Evolutionary conservation across 2,888 invertebrate genomes (phyloP).

Genomic region (Creontiades dilutus): DNA sequence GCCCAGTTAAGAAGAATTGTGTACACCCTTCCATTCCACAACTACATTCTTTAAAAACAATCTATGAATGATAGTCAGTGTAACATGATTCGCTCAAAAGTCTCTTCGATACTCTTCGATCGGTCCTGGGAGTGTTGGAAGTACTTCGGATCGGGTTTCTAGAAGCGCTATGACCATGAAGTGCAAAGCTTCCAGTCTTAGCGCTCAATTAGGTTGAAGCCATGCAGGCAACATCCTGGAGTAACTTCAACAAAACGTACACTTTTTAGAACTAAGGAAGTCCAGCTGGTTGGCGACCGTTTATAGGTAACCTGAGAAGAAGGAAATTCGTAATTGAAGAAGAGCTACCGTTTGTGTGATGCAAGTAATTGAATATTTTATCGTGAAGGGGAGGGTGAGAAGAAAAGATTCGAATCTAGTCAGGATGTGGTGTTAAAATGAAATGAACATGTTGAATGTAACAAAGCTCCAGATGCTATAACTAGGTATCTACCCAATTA

Average conservation of each 20-base stretch:
- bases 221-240: constrained; percentile 24
- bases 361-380: not conserved
- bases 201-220: constrained; percentile 45
- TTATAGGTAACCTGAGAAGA: not conserved
- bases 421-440: no score
- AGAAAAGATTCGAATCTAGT: not conserved
- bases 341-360: not conserved
- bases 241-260: not conserved
- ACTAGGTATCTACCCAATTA: no score
- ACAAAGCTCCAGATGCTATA: no score
- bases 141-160: not conserved
- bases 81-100: no score
- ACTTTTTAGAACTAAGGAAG: not conserved
- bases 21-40: no score
- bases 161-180: not conserved
- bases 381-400: not conserved
- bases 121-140: not conserved
- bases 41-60: no score
- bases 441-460: no score
- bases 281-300: constrained; percentile 21
- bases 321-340: not conserved
- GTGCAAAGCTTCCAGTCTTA: constrained; percentile 9
- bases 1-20: no score
- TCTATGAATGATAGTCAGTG: no score
- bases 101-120: no score